Evolutionary conservation across 2,888 invertebrate species (phyloP), one percentile per base, ranked within the genome.

Genomic region (Epinotia bilunana): DNA sequence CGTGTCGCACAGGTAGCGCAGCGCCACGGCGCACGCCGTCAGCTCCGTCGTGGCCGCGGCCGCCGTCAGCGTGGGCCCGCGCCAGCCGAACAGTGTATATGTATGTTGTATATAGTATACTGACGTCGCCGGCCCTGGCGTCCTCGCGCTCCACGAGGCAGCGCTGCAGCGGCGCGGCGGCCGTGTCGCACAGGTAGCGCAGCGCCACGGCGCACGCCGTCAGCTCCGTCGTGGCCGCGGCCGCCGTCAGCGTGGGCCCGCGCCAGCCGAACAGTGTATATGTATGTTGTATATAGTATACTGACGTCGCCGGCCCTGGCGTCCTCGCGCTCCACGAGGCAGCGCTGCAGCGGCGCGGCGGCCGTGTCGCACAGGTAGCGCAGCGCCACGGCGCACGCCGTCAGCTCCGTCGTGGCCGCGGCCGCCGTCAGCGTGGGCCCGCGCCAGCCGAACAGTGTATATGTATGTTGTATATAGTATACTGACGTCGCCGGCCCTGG

Each of bases 291-390:
- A 33, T 33, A 6, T 6, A 33, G 62, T 71, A 16, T 64, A 88
- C 94, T 91, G 86, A 97, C 97, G 84, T 96, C 95, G 83, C 97
- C 97, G 28, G 98, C 98, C 80, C 95, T 95, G 0, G 98, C 97
- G 84, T 98, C 97, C 65, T 96, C 96, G 69, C 95, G 95, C 91
- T 98, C 98, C 2, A 98, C 97, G 88, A 98, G 97, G 83, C 96
- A 96, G 81, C 96, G 95, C 84, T 98, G 97, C 71, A 99, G 92
- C 13, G 98, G 98, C 78, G 98, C 97, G 18, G 97, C 96, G 11
- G 98, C 96, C n/a, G 97, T 97, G 82, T 98, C 97, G 16, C 97
- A 97, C 73, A 99, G 90, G 89, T 98, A 98, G 76, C 97, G 96
- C 80, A 98, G 90, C 55, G 98, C 87, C 16, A 97, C 91, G 46